Evolutionary conservation across 1,140 invertebrate genomes (phyloP).

Genomic region (Neuroterus valhalla): DNA sequence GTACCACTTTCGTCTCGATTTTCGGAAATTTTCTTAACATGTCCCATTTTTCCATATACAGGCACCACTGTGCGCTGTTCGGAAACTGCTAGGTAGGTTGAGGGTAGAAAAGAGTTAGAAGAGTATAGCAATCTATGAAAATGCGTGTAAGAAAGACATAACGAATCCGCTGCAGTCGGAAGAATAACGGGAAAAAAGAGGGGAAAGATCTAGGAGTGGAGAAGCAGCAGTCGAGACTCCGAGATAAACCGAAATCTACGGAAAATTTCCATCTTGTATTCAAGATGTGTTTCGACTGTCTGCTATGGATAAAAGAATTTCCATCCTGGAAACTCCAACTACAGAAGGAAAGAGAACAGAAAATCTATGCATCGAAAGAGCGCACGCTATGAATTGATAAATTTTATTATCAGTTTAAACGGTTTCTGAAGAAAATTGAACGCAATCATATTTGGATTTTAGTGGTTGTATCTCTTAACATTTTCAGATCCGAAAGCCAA

Average conservation of each 20-base stretch:
- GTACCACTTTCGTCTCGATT: too few relatives aligned
- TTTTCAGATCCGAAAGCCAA: too few relatives aligned
- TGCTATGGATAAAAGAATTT: conserved; percentile 46
- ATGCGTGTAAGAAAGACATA: neutral
- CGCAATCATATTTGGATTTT: neutral
- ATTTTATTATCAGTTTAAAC: conserved; percentile 65
- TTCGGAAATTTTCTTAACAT: too few relatives aligned
- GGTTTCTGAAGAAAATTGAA: conserved; percentile 38
- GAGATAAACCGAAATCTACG: conserved; percentile 61
- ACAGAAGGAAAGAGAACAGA: conserved; percentile 15
- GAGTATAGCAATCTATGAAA: neutral
- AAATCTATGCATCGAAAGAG: conserved; percentile 33
- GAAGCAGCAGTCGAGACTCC: neutral
- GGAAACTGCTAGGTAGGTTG: too few relatives aligned
- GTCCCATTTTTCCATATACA: too few relatives aligned
- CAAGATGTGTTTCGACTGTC: conserved; percentile 68
- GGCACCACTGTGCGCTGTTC: too few relatives aligned
- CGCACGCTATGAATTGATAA: conserved; percentile 51
- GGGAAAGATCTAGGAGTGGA: conserved; percentile 8
- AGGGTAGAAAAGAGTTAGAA: too few relatives aligned
- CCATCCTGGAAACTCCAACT: conserved; percentile 42
- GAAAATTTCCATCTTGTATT: conserved; percentile 73
- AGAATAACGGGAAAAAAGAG: neutral
- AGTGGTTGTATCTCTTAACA: neutral
- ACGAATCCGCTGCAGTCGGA: neutral